Evolutionary conservation across 2,797 vertebrate genomes (phyloP).

Genomic region (Lutjanus argentimaculatus): DNA sequence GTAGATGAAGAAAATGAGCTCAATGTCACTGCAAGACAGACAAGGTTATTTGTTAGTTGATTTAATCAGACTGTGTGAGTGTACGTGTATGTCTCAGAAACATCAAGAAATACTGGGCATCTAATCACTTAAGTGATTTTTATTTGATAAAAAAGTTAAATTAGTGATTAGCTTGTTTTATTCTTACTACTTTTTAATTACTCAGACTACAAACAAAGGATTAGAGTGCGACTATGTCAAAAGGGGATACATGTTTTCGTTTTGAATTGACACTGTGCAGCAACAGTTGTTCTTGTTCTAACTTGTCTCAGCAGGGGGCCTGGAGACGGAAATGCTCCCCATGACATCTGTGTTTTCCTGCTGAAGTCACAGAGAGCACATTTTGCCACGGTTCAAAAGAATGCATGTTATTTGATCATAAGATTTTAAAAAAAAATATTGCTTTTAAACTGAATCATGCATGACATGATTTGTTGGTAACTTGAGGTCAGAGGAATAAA

Average conservation of each 20-base stretch:
- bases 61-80: not conserved
- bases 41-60: no score
- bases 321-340: constrained; percentile 9
- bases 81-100: not conserved
- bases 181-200: no score
- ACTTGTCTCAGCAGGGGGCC: not conserved
- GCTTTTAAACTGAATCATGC: not conserved
- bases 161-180: no score
- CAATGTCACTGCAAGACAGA: not conserved
- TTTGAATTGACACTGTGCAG: not conserved
- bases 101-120: no score
- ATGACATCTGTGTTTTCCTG: constrained; percentile 2
- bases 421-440: not conserved
- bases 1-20: not conserved
- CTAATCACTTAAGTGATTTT: no score
- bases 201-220: no score
- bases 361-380: not conserved
- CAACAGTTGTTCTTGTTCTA: constrained; percentile 10
- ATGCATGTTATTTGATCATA: not conserved
- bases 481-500: not conserved
- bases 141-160: no score
- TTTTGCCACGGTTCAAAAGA: not conserved
- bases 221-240: no score
- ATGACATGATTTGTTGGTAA: not conserved
- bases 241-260: constrained; percentile 2